Base-by-base conservation (phyloP, 2,113 vertebrate species). In the Pelvicachromis taeniatus region DNA sequence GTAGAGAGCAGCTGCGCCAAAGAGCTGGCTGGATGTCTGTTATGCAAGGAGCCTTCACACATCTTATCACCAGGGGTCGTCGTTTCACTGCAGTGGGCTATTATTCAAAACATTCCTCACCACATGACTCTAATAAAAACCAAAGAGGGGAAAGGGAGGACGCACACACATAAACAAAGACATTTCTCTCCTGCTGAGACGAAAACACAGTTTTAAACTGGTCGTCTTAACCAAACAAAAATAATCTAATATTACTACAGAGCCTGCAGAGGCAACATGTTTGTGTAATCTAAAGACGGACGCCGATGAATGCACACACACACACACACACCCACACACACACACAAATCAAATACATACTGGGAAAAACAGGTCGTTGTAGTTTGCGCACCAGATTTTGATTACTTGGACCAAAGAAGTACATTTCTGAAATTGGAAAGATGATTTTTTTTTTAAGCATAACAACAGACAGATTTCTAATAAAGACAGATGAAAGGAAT, bases 71-170 rank as follows among this genome's bases (percentile, higher is more conserved):
- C 85, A 88, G 91, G 89, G 89, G 90, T 84, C 80, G 78, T 86
- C 63, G 89, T 94, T 94, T 92, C 3, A 12, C 80, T 45, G 33
- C 63, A 63, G 77, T 29, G 19, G 26, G 53, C 79, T 85, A 50
- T 88, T 55, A 77, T 58, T 88, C 45, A 85, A 88, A 90, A 82
- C 79, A 80, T 59, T 83, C 55, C 83, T 84, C 68, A 29, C 82
- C 81, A 87, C 87, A 88, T 88, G 83, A 90, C 80, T 85, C 70
- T 50, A 88, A 89, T 88, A 86, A 89, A 88, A 90, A 17, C 52
- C 65, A 77, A 48, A 54, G 54, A 29, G 42, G 26, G 5, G 48
- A 77, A 81, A 75, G 3, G 14, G 21, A 50, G 31, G 55, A 58
- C 13, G 40, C 65, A 55, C 21, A 88, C 63, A 59, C 23, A 88